Conservation (phyloP, 1,140 invertebrate species). For the Lysiphlebus fabarum region DNA sequence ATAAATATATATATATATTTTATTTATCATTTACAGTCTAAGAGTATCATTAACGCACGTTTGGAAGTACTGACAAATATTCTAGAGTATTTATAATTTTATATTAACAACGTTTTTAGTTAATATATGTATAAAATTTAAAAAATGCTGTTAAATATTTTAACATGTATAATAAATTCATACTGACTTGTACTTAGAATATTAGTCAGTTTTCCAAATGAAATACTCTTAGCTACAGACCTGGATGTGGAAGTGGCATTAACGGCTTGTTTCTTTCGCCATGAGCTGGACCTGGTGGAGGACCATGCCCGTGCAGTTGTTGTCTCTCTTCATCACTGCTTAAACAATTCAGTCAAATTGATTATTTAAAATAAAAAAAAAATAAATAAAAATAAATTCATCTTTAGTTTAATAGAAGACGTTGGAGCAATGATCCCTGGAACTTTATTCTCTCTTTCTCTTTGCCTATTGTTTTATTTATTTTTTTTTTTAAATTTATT, state of each 20-base stretch:
- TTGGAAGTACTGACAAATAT: conserved; percentile 39
- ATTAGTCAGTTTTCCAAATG: conserved; percentile 40
- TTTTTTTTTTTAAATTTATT: not conserved
- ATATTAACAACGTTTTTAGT: not conserved
- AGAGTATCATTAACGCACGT: conserved; percentile 34
- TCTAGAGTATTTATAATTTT: conserved; percentile 18
- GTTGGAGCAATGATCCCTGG: conserved; percentile 34
- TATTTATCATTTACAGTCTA: conserved; percentile 36
- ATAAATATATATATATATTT: conserved; percentile 33
- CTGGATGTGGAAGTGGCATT: conserved; percentile 53
- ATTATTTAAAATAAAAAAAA: conserved; percentile 34
- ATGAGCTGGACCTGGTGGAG: conserved; percentile 39
- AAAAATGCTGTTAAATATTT: no score
- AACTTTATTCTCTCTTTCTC: not conserved
- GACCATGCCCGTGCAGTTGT: conserved; percentile 47
- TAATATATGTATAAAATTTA: no score
- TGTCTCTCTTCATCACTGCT: conserved; percentile 53
- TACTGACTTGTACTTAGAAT: no score
- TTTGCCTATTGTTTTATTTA: not conserved
- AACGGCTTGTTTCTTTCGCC: conserved; percentile 52
- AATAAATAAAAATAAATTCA: conserved; percentile 11
- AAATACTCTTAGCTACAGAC: conserved; percentile 56
- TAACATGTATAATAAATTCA: no score
- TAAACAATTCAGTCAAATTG: conserved; percentile 51
- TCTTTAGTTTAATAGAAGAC: not conserved